phyloP scores from a whole-genome alignment of 2,113 vertebrate species.

The Dicerorhinus sumatrensis region DNA sequence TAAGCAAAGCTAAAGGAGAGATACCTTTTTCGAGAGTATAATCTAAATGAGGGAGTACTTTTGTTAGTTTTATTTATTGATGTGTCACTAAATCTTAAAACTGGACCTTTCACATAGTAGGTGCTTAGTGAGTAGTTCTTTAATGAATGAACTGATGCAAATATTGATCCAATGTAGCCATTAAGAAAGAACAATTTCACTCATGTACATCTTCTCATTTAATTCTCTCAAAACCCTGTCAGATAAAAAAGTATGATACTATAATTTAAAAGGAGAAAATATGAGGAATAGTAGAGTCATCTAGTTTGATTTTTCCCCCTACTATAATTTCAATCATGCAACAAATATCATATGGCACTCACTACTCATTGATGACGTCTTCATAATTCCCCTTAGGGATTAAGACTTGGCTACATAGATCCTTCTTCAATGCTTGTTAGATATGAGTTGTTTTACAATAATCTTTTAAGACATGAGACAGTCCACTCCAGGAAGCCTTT shows the following conservation, averaged over 20 bases:
- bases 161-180: background rate
- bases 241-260: background rate
- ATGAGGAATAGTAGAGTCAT: background rate
- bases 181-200: background rate
- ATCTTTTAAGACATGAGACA: background rate
- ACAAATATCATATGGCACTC: background rate
- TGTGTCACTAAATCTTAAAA: background rate
- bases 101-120: fast-evolving
- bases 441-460: background rate
- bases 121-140: background rate
- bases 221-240: background rate
- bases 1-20: background rate
- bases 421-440: background rate
- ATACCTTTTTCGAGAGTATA: background rate
- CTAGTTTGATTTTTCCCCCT: background rate
- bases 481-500: background rate
- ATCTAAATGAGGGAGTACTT: background rate
- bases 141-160: background rate
- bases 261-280: background rate
- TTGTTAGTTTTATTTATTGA: background rate
- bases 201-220: background rate
- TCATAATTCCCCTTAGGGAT: background rate
- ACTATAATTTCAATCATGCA: background rate
- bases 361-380: background rate
- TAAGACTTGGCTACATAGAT: background rate